Evolutionary conservation across 1,140 invertebrate genomes (phyloP).

Genomic region (Calycopis cecrops): DNA sequence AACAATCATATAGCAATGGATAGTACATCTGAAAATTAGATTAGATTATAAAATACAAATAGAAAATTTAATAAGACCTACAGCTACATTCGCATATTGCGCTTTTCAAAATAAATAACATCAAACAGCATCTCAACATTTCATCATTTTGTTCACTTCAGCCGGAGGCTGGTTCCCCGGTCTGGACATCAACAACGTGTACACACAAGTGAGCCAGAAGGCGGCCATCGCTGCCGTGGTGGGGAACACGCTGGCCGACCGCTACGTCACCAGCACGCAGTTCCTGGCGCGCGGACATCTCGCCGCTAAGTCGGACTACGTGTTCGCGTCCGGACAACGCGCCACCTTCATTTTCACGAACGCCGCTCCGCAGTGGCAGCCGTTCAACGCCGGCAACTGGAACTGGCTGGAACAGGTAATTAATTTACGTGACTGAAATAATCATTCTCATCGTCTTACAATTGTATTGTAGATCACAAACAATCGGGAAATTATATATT

Average conservation of each 20-base stretch:
- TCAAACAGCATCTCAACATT: no score
- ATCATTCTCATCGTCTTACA: no score
- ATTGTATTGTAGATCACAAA: no score
- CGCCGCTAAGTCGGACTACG: constrained; percentile 80
- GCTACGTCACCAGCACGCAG: constrained; percentile 47
- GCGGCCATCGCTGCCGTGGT: constrained; percentile 37
- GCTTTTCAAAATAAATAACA: no score
- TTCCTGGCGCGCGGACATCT: constrained; percentile 80
- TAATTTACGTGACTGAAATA: no score
- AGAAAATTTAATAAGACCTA: no score
- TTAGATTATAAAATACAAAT: no score
- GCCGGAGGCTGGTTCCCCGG: no score
- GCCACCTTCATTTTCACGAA: constrained; percentile 81
- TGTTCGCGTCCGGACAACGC: constrained; percentile 78
- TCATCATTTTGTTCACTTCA: no score
- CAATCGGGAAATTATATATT: background rate
- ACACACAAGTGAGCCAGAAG: constrained; percentile 56
- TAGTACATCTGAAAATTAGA: no score
- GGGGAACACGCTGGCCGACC: constrained; percentile 41
- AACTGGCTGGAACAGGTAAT: constrained; percentile 62
- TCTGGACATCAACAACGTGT: constrained; percentile 16
- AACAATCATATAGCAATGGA: no score
- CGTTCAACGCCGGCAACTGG: constrained; percentile 81
- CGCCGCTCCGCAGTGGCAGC: constrained; percentile 80
- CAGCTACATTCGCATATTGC: no score